phyloP scores from a whole-genome alignment of 1,140 invertebrate species.

The Manduca sexta region DNA sequence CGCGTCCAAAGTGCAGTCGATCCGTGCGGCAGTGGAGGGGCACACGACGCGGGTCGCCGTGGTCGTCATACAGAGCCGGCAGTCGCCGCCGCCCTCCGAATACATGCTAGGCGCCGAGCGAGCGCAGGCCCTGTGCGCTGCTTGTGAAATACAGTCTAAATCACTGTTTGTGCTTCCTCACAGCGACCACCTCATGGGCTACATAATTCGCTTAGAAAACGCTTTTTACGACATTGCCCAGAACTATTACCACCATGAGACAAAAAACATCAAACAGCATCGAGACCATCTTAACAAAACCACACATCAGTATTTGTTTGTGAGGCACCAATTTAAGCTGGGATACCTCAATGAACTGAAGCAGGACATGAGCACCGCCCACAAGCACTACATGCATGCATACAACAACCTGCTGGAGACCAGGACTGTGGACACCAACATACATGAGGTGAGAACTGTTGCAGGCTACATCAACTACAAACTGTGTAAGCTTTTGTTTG shows the following conservation, averaged over 20 bases:
- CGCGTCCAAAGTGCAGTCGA: constrained; percentile 89
- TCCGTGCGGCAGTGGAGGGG: constrained; percentile 78
- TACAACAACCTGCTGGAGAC: constrained; percentile 93
- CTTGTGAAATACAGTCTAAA: constrained; percentile 94
- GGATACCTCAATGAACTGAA: constrained; percentile 96
- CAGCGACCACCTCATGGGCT: constrained; percentile 89
- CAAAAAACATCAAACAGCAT: constrained; percentile 90
- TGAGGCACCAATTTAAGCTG: constrained; percentile 97
- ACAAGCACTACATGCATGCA: constrained; percentile 96
- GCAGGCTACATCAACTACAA: constrained; percentile 97
- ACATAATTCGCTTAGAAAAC: constrained; percentile 86
- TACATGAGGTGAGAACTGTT: constrained; percentile 94
- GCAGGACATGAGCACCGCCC: constrained; percentile 89
- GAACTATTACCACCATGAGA: constrained; percentile 92
- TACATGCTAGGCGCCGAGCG: constrained; percentile 91
- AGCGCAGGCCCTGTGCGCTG: constrained; percentile 89
- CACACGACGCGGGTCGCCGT: constrained; percentile 90
- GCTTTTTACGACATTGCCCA: constrained; percentile 95
- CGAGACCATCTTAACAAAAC: constrained; percentile 94
- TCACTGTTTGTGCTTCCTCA: constrained; percentile 93
- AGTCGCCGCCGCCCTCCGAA: constrained; percentile 85
- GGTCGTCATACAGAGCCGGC: constrained; percentile 90
- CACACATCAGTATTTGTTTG: constrained; percentile 92
- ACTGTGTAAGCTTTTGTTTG: constrained; percentile 92
- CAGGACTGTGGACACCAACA: constrained; percentile 90